phyloP scores from a whole-genome alignment of 2,888 invertebrate genomes.

The Litoditis marina region DNA sequence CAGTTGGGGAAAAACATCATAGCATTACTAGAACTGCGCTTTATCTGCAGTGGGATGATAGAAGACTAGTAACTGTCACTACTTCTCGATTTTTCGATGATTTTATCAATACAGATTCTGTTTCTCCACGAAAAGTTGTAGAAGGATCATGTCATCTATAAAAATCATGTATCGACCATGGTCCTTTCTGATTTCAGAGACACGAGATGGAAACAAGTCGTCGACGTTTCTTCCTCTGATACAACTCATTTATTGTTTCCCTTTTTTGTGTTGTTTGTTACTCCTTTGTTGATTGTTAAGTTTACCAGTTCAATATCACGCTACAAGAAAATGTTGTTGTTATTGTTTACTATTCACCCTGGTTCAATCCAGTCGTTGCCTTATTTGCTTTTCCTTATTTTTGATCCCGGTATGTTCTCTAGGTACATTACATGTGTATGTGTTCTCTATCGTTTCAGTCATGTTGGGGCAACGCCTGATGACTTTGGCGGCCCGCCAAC shows the following conservation, averaged over 20 bases:
- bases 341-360: constrained; percentile 5
- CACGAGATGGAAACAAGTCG: constrained; percentile 91
- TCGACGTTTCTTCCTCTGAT: constrained; percentile 82
- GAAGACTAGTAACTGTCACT: no score
- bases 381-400: background rate
- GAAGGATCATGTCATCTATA: no score
- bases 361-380: background rate
- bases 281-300: constrained; percentile 5
- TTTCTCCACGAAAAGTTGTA: no score
- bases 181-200: no score
- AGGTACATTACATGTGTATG: background rate
- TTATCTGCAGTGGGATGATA: no score
- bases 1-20: no score
- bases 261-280: background rate
- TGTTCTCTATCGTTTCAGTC: background rate
- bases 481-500: constrained; percentile 12
- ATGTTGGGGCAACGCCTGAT: constrained; percentile 16
- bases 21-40: no score
- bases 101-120: no score
- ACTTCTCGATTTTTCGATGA: no score
- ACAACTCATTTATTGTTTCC: background rate
- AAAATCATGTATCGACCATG: no score
- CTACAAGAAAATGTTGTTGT: no score
- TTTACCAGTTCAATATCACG: no score
- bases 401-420: background rate